Conservation (phyloP, 2,797 vertebrate genomes). For the Delichon dasypus region DNA sequence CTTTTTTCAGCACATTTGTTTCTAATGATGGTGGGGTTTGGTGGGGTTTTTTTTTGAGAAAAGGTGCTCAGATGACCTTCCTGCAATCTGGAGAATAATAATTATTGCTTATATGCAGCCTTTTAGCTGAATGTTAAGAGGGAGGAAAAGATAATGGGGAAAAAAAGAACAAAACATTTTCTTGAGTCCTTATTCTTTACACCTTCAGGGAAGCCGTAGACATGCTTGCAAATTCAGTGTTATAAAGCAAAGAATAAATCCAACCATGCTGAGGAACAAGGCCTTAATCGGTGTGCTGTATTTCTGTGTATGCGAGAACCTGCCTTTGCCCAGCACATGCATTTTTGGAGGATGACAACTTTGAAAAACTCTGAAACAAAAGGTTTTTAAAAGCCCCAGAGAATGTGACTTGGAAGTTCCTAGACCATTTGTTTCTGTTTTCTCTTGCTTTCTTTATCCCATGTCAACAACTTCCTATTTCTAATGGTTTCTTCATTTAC, state of each 20-base stretch:
- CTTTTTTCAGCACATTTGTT: neutral
- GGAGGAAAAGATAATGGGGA: neutral
- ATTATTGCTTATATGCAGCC: neutral
- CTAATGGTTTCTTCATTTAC: neutral
- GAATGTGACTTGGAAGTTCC: neutral
- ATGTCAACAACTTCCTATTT: neutral
- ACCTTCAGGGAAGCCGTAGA: neutral
- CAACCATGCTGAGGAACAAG: neutral
- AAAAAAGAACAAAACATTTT: neutral
- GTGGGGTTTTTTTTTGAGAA: neutral
- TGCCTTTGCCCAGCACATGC: neutral
- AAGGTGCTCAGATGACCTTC: neutral
- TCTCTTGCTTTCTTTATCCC: neutral
- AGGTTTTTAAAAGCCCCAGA: neutral
- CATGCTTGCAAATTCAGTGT: neutral
- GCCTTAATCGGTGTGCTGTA: neutral
- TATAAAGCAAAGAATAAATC: neutral
- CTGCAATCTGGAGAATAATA: slow-evolving; percentile 23
- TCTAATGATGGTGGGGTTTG: neutral
- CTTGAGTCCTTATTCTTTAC: neutral
- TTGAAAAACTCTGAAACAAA: neutral
- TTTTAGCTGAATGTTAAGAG: neutral
- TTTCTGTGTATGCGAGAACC: neutral
- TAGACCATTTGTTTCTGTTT: neutral
- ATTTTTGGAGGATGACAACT: neutral